A percentile compares a stretch with the other conserved stretches of the same genome.
Conservation (phyloP, 2,113 vertebrate species). For the Limnothrissa miodon region DNA sequence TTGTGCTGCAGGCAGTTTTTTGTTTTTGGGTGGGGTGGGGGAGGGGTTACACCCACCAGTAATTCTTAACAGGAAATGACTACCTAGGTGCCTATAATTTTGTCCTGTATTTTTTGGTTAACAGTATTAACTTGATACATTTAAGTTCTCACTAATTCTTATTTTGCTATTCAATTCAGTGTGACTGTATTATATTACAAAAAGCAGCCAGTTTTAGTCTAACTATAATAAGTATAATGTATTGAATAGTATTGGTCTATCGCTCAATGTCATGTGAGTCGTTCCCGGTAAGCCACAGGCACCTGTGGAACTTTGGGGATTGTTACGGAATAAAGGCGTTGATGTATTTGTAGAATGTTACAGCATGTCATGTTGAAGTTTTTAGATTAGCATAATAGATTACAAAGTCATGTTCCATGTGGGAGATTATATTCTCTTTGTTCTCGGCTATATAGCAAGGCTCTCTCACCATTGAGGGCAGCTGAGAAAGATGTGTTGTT, state of each 20-base stretch:
- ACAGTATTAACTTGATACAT: background rate
- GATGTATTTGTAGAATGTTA: background rate
- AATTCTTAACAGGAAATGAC: slow-evolving; percentile 1
- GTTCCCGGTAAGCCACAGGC: background rate
- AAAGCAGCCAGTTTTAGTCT: background rate
- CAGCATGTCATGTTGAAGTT: background rate
- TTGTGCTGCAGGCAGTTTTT: slow-evolving; percentile 9
- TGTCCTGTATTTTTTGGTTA: background rate
- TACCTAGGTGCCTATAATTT: slow-evolving; percentile 19
- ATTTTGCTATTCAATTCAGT: background rate
- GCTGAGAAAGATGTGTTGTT: background rate
- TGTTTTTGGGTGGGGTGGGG: too few relatives aligned
- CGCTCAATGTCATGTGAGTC: background rate
- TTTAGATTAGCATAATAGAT: slow-evolving; percentile 12
- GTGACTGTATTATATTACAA: background rate
- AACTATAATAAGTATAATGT: background rate
- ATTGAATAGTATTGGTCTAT: background rate
- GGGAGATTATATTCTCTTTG: background rate
- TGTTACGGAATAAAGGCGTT: background rate
- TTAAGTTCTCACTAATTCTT: background rate
- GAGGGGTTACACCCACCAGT: background rate
- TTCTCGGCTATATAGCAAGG: background rate
- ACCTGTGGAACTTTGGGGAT: background rate
- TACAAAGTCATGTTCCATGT: background rate
- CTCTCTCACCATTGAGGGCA: background rate